A percentile compares a stretch with the other conserved stretches of the same genome.
Evolutionary conservation across 1,140 invertebrate genomes (phyloP).

Genomic region (Scaptomyza hsui): DNA sequence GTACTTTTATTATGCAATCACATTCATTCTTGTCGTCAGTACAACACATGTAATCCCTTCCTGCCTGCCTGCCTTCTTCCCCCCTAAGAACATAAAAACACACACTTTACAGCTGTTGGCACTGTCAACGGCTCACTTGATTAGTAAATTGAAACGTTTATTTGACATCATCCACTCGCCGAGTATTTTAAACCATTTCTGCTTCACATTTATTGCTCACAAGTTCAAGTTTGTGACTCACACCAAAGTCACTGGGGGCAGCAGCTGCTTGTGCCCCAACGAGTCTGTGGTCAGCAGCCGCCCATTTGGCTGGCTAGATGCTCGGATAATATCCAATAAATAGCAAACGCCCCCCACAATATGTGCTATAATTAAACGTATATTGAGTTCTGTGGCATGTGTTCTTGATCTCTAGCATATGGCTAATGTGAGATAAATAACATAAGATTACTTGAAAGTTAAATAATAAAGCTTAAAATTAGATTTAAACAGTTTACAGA

Average conservation of each 20-base stretch:
- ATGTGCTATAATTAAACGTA: constrained; percentile 70
- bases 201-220: constrained; percentile 32
- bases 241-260: constrained; percentile 36
- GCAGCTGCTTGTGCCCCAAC: constrained; percentile 19
- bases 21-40: background rate
- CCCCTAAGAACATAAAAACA: background rate
- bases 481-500: too few relatives aligned
- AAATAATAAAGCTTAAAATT: too few relatives aligned
- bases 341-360: constrained; percentile 37
- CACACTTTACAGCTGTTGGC: constrained; percentile 33
- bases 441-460: too few relatives aligned
- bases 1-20: constrained; percentile 9
- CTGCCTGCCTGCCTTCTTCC: background rate
- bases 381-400: constrained; percentile 53
- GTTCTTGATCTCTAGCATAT: constrained; percentile 71
- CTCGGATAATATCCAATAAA: constrained; percentile 74
- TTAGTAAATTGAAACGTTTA: constrained; percentile 48
- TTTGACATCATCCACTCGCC: constrained; percentile 41
- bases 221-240: constrained; percentile 80
- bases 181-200: constrained; percentile 12
- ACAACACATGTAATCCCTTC: constrained; percentile 25
- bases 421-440: constrained; percentile 42
- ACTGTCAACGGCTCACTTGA: constrained; percentile 40
- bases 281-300: constrained; percentile 45
- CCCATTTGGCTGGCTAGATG: constrained; percentile 53